A percentile compares a stretch with the other conserved stretches of the same genome.
These are phyloP conservation scores for Plemyria rubiginata DNA, from an alignment of 2,888 invertebrate genomes.

Conservation along the genomic window DNA sequence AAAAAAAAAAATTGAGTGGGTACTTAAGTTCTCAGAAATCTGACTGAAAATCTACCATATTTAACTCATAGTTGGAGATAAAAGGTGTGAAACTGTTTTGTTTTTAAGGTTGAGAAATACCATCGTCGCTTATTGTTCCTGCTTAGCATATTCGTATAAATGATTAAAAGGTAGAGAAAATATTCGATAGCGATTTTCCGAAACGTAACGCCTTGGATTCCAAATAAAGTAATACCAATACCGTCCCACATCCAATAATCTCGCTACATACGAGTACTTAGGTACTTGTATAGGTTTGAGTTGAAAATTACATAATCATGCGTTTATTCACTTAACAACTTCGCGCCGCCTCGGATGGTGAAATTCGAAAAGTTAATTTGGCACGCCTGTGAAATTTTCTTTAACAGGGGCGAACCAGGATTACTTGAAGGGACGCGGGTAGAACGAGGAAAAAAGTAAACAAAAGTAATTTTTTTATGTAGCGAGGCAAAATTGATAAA, in stretches of 20 bases:
- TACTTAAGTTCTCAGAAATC: no score
- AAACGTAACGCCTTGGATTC: background rate
- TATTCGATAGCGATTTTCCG: background rate
- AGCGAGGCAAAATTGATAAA: slow-evolving; percentile 10
- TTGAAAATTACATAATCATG: slow-evolving; percentile 41
- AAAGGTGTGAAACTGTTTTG: no score
- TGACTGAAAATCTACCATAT: no score
- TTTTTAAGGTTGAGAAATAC: no score
- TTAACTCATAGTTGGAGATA: no score
- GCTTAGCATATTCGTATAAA: background rate
- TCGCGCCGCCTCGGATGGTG: slow-evolving; percentile 28
- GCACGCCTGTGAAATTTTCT: slow-evolving; percentile 40
- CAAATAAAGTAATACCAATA: slow-evolving; percentile 31
- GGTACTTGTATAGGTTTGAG: slow-evolving; percentile 13
- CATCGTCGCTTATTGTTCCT: no score
- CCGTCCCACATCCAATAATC: slow-evolving; percentile 26
- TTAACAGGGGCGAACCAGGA: slow-evolving; percentile 28
- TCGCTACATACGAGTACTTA: slow-evolving; percentile 5
- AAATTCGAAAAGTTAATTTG: slow-evolving; percentile 45
- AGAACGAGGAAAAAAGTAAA: slow-evolving; percentile 9
- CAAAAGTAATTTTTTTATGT: background rate
- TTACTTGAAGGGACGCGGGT: slow-evolving; percentile 5
- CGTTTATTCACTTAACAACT: slow-evolving; percentile 40
- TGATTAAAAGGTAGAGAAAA: background rate
- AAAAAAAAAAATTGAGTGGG: no score